These are phyloP conservation scores for Periplaneta americana DNA, from an alignment of 1,140 invertebrate genomes.

Conservation along the genomic window DNA sequence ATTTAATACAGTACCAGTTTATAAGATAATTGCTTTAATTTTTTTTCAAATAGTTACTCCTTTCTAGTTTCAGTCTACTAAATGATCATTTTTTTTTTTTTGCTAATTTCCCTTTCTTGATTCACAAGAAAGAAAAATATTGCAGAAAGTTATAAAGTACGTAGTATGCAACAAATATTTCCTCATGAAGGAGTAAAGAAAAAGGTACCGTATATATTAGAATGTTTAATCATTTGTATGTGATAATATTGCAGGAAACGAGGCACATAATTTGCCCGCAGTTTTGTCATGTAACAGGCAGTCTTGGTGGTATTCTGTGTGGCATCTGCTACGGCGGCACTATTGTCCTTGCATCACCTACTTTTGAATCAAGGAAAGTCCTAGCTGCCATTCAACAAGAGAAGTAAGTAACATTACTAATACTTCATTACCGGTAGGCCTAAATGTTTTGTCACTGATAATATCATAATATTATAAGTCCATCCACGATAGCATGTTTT, in stretches of 20 bases:
- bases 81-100: neutral
- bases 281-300: neutral
- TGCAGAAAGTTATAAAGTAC: neutral
- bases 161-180: too few species aligned
- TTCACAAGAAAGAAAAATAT: neutral
- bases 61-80: too few species aligned
- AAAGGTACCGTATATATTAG: too few species aligned
- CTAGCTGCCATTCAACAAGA: neutral
- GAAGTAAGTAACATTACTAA: neutral
- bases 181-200: too few species aligned
- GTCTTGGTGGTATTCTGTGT: neutral
- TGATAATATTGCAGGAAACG: neutral
- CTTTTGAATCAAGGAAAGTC: neutral
- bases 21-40: too few species aligned
- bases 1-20: too few species aligned
- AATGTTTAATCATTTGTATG: neutral
- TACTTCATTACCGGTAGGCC: neutral
- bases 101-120: neutral
- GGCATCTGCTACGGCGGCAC: neutral
- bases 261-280: neutral
- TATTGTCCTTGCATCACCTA: neutral
- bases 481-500: too few species aligned
- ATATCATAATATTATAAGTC: too few species aligned
- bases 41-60: too few species aligned
- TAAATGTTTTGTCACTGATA: too few species aligned